Base-by-base conservation (phyloP, 2,113 vertebrate species). In the Conger conger region DNA sequence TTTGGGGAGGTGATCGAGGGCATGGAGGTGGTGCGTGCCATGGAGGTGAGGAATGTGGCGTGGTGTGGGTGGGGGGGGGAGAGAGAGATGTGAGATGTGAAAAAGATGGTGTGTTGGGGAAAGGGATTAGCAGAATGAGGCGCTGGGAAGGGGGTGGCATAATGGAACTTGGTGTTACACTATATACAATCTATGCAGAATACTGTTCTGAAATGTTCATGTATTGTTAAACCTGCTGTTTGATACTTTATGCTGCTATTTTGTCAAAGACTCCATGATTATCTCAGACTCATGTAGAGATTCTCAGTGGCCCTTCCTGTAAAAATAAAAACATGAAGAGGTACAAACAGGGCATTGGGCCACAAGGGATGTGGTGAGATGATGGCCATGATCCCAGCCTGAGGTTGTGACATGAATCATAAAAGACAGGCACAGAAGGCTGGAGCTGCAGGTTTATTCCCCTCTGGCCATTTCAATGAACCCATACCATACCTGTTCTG, bases 1-100 rank as follows among this genome's bases (percentile, higher is more conserved):
- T 99, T 99, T 0, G 98, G 98, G 27, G 98, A 99, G 83, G 87
- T 99, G 89, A 95, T 97, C 0, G 98, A 99, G 85, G 98, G 98
- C 84, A 96, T 99, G 93, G 97, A 99, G 0, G 96, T 98, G 80
- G 83, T 99, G 38, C 91, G 93, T 73, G 92, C 96, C 85, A 97
- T 99, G 40, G 97, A 99, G 96, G 97, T 98, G 86, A 91, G 88
- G 16, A 7, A 20, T n/a, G n/a, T n/a, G n/a, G n/a, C n/a, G n/a
- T n/a, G n/a, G n/a, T 68, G 33, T 2, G 40, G 30, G 45, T 68
- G 33, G 3, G 40, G 30, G 45, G 60, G 94, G 92, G 30, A 93
- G 94, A 86, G 84, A 95, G 85, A 93, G 93, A 0, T 94, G 95
- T 79, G 95, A 95, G 88, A 6, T 53, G 68, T 1, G 9, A n/a